Evolutionary conservation across 1,140 invertebrate species (phyloP).

Genomic region (Aethina tumida): DNA sequence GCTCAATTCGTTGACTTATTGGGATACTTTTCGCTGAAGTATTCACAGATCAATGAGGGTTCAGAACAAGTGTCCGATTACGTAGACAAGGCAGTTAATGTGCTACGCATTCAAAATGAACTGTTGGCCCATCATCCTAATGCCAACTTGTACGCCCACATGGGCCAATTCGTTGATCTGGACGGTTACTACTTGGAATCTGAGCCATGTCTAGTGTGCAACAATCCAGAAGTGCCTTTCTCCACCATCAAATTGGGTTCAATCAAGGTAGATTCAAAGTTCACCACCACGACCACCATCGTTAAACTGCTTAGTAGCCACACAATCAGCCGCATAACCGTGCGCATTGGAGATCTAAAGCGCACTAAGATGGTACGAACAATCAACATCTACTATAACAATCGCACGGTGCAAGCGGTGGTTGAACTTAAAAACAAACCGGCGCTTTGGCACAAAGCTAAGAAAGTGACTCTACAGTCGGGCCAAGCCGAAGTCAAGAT

Average conservation of each 20-base stretch:
- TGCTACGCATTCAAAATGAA: conserved; percentile 80
- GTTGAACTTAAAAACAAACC: conserved; percentile 95
- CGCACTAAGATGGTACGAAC: conserved; percentile 94
- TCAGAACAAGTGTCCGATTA: conserved; percentile 53
- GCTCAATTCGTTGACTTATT: conserved; percentile 94
- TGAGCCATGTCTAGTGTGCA: conserved; percentile 94
- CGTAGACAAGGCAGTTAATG: conserved; percentile 74
- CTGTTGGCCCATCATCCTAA: conserved; percentile 86
- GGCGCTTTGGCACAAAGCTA: conserved; percentile 94
- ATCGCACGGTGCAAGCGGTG: conserved; percentile 88
- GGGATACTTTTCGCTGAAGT: conserved; percentile 45
- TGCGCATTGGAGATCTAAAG: conserved; percentile 91
- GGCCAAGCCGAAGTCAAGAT: conserved; percentile 94
- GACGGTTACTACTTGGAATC: conserved; percentile 96
- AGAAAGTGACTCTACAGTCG: conserved; percentile 76
- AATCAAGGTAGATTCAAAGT: conserved; percentile 94
- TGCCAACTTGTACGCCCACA: conserved; percentile 81
- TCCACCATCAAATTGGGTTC: conserved; percentile 85
- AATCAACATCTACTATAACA: conserved; percentile 96
- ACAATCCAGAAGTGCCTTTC: conserved; percentile 92
- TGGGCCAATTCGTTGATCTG: conserved; percentile 86
- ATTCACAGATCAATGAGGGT: conserved; percentile 24
- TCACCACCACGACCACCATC: conserved; percentile 95
- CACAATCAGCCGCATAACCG: conserved; percentile 87
- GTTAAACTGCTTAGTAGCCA: conserved; percentile 92